Conservation (phyloP, 2,888 invertebrate species). For the Agonopterix alstromeriana region DNA sequence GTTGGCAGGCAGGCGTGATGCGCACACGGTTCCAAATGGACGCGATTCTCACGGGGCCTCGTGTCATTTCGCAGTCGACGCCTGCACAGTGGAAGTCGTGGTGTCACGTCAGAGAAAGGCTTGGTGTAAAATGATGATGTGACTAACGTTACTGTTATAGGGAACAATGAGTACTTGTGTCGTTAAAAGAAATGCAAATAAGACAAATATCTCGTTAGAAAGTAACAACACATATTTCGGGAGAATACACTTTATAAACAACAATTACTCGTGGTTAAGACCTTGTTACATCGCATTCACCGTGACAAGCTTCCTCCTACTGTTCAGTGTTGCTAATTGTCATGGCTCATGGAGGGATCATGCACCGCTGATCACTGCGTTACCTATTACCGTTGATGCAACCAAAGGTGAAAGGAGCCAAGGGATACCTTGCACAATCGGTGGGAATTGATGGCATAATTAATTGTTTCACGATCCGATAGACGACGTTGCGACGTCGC, state of each 20-base stretch:
- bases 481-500: constrained; percentile 1
- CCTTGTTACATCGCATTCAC: too few species aligned
- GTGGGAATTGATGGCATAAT: constrained; percentile 24
- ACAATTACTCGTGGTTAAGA: too few species aligned
- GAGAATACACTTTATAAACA: too few species aligned
- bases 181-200: too few species aligned
- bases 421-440: constrained; percentile 27
- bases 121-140: constrained; percentile 5
- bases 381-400: constrained; percentile 11
- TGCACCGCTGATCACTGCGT: constrained; percentile 27
- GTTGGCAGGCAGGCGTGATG: constrained; percentile 29
- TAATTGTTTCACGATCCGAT: constrained; percentile 22
- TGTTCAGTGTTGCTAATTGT: constrained; percentile 23
- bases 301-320: not conserved
- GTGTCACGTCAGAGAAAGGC: constrained; percentile 6
- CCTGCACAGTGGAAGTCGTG: constrained; percentile 6
- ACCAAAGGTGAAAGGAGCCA: constrained; percentile 30
- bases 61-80: constrained; percentile 8
- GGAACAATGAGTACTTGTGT: too few species aligned
- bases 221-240: too few species aligned
- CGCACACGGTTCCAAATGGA: constrained; percentile 33
- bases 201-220: too few species aligned
- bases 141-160: not conserved
- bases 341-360: constrained; percentile 28
- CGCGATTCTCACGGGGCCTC: constrained; percentile 44